Base-by-base conservation (phyloP, 2,888 invertebrate species). In the Orthosia gracilis region DNA sequence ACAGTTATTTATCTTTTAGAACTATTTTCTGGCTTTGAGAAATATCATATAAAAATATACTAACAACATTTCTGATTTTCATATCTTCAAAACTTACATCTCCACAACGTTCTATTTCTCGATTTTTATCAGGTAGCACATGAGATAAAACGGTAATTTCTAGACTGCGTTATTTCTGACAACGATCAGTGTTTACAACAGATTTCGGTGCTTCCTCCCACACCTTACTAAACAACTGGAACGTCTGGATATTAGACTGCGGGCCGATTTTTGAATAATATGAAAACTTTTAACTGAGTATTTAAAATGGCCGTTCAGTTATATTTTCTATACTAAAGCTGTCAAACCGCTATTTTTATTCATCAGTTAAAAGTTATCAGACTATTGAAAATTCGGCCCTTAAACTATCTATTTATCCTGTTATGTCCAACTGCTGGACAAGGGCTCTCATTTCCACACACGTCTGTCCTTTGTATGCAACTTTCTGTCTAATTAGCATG, bases 151-250 rank as follows among this genome's bases (percentile, higher is more conserved):
- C 31, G 47, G 18, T 50, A 21, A 66, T 62, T 52, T 52, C 12
- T 49, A 40, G 63, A 47, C 63, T 26, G 15, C 9, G 62, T 75
- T 54, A 63, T 75, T 80, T 67, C 18, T 45, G 26, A 49, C 18
- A 49, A 64, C 17, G 45, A 23, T n/a, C 62, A n/a, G 71, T 52
- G 40, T 62, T 71, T 71, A 63, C 18, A 57, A 61, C 12, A 15
- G 40, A 47, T 63, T 18, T 7, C 50, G 62, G 31, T 78, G 23
- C 18, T 4, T 21, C 62, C 23, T 52, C 57, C 63, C 76, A 79
- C 76, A 21, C 62, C 3, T 23, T 23, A 2, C 0, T 15, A 18
- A 26, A 4, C 17, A n/a, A 23, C 47, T 58, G 79, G 57, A 72
- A 58, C 47, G 52, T 17, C n/a, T 58, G 31, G 45, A 78, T 70